phyloP scores from a whole-genome alignment of 2,888 invertebrate species.

The Scaptodrosophila latifasciaeformis region DNA sequence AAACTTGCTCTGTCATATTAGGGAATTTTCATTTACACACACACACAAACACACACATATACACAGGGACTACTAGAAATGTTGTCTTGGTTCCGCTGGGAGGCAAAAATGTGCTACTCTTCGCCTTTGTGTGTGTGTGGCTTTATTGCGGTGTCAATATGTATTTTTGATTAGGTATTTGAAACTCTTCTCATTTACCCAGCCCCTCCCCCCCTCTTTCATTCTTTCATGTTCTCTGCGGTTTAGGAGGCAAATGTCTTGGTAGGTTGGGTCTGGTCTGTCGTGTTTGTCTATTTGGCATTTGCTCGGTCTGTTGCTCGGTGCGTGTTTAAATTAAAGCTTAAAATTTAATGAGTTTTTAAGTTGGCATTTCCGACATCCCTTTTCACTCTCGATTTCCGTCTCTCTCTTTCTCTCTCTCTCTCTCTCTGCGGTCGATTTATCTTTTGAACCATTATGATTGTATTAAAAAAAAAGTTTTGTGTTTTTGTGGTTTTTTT shows the following conservation, averaged over 20 bases:
- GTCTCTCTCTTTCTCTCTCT: too few relatives aligned
- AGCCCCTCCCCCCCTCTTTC: too few relatives aligned
- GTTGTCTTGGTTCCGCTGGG: slow-evolving; percentile 19
- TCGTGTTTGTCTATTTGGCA: too few relatives aligned
- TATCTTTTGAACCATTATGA: too few relatives aligned
- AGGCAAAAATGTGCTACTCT: too few relatives aligned
- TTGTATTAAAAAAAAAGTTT: too few relatives aligned
- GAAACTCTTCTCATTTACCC: not conserved
- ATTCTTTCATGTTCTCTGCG: too few relatives aligned
- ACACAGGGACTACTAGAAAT: slow-evolving; percentile 13
- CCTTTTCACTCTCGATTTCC: slow-evolving; percentile 8
- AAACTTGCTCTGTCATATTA: too few relatives aligned
- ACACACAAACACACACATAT: slow-evolving; percentile 14
- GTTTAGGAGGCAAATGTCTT: too few relatives aligned
- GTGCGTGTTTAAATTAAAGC: slow-evolving; percentile 17
- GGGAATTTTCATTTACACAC: slow-evolving; percentile 1
- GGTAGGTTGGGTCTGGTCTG: too few relatives aligned
- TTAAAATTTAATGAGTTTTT: slow-evolving; percentile 50
- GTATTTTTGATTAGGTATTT: slow-evolving; percentile 64
- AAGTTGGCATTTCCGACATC: slow-evolving; percentile 11
- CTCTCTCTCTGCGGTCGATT: too few relatives aligned
- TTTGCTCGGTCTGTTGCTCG: not conserved
- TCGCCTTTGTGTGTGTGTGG: slow-evolving; percentile 5
- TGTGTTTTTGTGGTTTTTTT: not conserved
- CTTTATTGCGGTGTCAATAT: slow-evolving; percentile 37